These are phyloP conservation scores for Aphelocoma californica DNA, from an alignment of 2,797 vertebrate genomes.

Conservation along the genomic window DNA sequence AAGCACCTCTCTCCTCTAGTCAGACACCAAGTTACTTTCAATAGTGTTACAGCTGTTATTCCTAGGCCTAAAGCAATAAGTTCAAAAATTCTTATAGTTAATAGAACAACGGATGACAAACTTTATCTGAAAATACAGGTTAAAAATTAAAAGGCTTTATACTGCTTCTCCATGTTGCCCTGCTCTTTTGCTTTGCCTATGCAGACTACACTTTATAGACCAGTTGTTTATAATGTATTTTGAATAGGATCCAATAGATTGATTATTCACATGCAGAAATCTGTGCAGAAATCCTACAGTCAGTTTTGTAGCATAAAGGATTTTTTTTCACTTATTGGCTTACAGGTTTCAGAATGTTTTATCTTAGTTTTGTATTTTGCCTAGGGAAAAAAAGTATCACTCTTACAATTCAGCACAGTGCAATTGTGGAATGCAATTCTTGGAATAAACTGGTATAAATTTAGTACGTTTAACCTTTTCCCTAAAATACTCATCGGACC, in stretches of 20 bases:
- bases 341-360: neutral
- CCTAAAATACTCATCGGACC: neutral
- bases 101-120: neutral
- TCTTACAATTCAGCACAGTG: neutral
- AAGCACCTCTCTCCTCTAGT: neutral
- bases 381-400: neutral
- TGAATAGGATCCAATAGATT: neutral
- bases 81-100: neutral
- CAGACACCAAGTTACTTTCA: neutral
- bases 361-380: conserved; percentile 28
- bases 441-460: conserved; percentile 36
- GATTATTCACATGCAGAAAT: neutral
- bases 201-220: neutral
- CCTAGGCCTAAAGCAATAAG: neutral
- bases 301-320: neutral
- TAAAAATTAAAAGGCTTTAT: conserved; percentile 37
- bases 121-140: neutral
- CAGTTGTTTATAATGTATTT: neutral
- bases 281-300: neutral
- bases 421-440: conserved; percentile 33
- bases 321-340: neutral
- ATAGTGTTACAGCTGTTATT: neutral
- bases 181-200: neutral
- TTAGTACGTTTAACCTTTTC: conserved; percentile 30
- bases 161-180: neutral